These are phyloP conservation scores for Hepsetus odoe DNA, from an alignment of 2,113 vertebrate genomes.

Conservation along the genomic window DNA sequence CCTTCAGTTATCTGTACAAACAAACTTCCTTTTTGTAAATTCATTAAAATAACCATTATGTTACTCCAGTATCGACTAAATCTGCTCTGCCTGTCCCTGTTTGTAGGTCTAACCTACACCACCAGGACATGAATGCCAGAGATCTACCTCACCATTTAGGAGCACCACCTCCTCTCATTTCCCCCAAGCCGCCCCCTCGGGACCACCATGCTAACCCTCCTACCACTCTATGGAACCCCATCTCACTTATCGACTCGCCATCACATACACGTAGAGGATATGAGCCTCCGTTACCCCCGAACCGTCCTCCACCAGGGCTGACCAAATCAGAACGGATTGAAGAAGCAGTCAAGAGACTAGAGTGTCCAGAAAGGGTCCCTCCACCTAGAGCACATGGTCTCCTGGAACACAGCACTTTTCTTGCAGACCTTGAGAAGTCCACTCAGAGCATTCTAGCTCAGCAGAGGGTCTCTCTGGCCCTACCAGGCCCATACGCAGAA, in stretches of 20 bases:
- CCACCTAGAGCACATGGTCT: slow-evolving; percentile 64
- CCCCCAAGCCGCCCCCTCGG: slow-evolving; percentile 87
- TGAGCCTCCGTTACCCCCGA: slow-evolving; percentile 76
- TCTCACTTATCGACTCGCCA: slow-evolving; percentile 84
- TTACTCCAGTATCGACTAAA: background rate
- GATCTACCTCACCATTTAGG: slow-evolving; percentile 87
- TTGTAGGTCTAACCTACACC: slow-evolving; percentile 76
- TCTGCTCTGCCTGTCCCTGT: background rate
- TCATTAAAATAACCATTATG: no score
- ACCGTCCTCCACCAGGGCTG: slow-evolving; percentile 75
- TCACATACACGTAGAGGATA: slow-evolving; percentile 81
- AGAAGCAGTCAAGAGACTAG: slow-evolving; percentile 77
- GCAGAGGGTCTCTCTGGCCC: slow-evolving; percentile 80
- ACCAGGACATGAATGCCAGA: slow-evolving; percentile 77
- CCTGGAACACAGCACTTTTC: slow-evolving; percentile 82
- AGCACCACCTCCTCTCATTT: slow-evolving; percentile 92
- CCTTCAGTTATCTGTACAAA: no score
- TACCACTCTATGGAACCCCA: slow-evolving; percentile 92
- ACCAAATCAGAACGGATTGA: slow-evolving; percentile 81
- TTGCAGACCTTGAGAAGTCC: slow-evolving; percentile 90
- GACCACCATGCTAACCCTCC: slow-evolving; percentile 75
- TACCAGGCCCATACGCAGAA: slow-evolving; percentile 78
- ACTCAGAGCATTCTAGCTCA: slow-evolving; percentile 86
- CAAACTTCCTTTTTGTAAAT: no score
- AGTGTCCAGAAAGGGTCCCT: slow-evolving; percentile 81